Evolutionary conservation across 2,113 vertebrate species (phyloP), one percentile per base, ranked within the genome.

Genomic region (Nothocercus julius): DNA sequence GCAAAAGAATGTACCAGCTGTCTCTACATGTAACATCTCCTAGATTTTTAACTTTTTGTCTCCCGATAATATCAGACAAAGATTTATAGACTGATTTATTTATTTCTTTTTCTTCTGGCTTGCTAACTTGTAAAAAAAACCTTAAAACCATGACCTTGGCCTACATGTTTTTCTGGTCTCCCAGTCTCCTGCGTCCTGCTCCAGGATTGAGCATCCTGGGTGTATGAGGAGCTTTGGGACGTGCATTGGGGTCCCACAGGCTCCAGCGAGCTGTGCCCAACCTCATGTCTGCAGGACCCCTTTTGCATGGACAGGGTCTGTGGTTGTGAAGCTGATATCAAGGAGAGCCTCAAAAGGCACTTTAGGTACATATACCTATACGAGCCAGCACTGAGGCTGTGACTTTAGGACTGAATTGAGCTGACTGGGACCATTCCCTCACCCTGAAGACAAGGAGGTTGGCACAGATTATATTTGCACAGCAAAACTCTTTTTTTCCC

Each of bases 1-100:
- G 94, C 66, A 80, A 90, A 89, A 94, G 90, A 74, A 95, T 82
- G 32, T 90, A 69, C 88, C 83, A 93, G 92, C 95, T 95, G 94
- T 83, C 91, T 95, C 79, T 92, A 92, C 21, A 2, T 84, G 90
- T 66, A 96, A 87, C 81, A 95, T 90, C 88, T 89, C 83, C 67
- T 77, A 82, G 74, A 4, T 90, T 90, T 89, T 93, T 67, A 92
- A 93, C 54, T 94, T 95, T 81, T 69, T 89, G 40, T 93, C 30
- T 96, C 74, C 91, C 82, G 47, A 82, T 0, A 0, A 42, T 66
- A 76, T 59, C 28, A 66, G 64, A n/a, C 0, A 2, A 9, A 53
- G 5, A 5, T 40, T 51, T 0, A 53, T 63, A 58, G 67, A 27
- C 73, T 62, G 83, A 11, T 42, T 54, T 81, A 1, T 49, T 84